Conservation (phyloP, 2,113 vertebrate genomes). For the Ceratotherium simum region DNA sequence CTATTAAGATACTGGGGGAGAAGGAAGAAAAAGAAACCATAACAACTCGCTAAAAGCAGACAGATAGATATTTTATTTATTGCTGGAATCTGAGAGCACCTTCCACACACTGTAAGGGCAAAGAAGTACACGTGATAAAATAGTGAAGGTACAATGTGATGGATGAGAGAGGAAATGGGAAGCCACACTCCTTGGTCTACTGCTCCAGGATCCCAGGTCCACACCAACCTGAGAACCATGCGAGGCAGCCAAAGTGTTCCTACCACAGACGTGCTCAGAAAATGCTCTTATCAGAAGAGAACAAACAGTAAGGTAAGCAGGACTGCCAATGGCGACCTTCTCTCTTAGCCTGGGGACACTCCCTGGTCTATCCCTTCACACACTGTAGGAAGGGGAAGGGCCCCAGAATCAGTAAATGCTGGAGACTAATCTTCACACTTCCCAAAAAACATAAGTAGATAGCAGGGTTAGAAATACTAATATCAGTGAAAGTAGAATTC, state of each 20-base stretch:
- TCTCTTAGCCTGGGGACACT: neutral
- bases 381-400: rapidly evolving
- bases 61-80: neutral
- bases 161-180: rapidly evolving
- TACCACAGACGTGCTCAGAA: neutral
- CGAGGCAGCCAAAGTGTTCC: neutral
- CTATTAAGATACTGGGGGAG: neutral
- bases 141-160: too few species aligned
- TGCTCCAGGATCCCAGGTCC: neutral
- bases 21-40: neutral
- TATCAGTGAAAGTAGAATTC: neutral
- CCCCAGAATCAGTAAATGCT: neutral
- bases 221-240: rapidly evolving
- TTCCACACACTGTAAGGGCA: rapidly evolving
- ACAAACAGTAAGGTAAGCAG: rapidly evolving
- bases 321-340: rapidly evolving
- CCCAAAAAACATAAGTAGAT: neutral
- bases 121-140: rapidly evolving
- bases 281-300: neutral
- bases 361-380: neutral
- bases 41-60: neutral
- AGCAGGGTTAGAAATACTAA: neutral
- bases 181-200: neutral
- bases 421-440: neutral
- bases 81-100: neutral